Evolutionary conservation across 2,797 vertebrate genomes (phyloP).

Genomic region (Mallotus villosus): DNA sequence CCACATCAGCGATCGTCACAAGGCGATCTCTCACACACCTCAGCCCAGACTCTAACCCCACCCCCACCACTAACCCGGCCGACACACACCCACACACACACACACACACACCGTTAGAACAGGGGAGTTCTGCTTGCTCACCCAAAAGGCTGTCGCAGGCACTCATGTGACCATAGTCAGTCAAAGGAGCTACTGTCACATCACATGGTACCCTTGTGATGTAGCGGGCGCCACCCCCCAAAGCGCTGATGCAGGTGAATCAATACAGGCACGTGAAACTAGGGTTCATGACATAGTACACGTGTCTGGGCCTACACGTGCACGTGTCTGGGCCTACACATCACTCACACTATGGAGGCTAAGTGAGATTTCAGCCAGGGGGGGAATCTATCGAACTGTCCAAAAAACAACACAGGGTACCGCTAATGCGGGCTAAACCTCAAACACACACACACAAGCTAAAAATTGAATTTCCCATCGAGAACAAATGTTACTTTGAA

Average conservation of each 20-base stretch:
- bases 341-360: conserved; percentile 43
- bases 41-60: background rate
- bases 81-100: no score
- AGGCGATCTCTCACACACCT: no score
- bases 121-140: background rate
- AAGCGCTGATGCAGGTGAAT: background rate
- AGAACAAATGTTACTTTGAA: conserved; percentile 5
- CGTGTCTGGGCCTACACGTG: conserved; percentile 42
- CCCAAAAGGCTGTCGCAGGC: background rate
- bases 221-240: no score
- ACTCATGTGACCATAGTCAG: background rate
- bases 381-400: conserved; percentile 34
- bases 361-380: conserved; percentile 42
- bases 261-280: conserved; percentile 2
- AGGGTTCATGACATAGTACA: background rate
- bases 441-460: background rate
- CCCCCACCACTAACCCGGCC: no score
- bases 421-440: background rate
- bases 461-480: conserved; percentile 14
- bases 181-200: background rate
- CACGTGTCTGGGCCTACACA: conserved; percentile 39
- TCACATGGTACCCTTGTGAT: no score
- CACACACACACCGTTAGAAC: background rate
- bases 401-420: background rate
- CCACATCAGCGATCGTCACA: background rate